Evolutionary conservation across 2,113 vertebrate species (phyloP), one percentile per base, ranked within the genome.

Genomic region (Toxotes jaculatrix): DNA sequence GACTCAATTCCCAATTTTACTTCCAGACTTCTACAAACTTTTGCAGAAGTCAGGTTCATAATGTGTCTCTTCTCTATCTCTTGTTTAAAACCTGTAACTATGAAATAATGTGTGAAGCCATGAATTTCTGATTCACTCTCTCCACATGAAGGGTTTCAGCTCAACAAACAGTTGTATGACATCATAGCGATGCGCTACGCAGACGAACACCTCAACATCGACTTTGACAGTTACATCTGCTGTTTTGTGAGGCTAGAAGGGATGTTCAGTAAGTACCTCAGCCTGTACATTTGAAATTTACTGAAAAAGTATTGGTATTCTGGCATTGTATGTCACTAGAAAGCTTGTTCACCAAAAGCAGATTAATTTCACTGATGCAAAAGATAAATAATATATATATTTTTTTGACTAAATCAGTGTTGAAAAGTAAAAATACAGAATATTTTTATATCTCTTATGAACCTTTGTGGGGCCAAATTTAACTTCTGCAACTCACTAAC

Each of bases 201-300:
- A 0, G 96, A 98, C 88, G 97, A 96, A 77, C 92, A 94, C 70
- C 96, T 98, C 95, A 96, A 98, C 90, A 95, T 99, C 0, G 96
- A 98, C 86, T 99, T 99, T 0, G 96, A 99, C 95, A 99, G 98
- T 73, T 99, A 97, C 93, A 98, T 99, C 94, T 98, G 97, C 95
- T 99, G 98, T 87, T 96, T 99, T 0, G 96, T 99, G 86, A 95
- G 98, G 77, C 95, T 99, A n/a, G 98, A 99, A 42, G 98, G 97
- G 77, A 99, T 99, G 98, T 99, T 99, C 94, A 94, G 98, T 99
- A 92, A 97, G 98, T 97, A 31, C 27, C 32, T 3, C 34, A 43
- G 13, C 31, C 16, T 57, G 4, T 56, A 23, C n/a, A 4, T 27
- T 1, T 12, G n/a, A 27, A 55, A n/a, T 23, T 51, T 12, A 45